These are phyloP conservation scores for Cydia strobilella DNA, from an alignment of 1,140 invertebrate species.

Conservation along the genomic window DNA sequence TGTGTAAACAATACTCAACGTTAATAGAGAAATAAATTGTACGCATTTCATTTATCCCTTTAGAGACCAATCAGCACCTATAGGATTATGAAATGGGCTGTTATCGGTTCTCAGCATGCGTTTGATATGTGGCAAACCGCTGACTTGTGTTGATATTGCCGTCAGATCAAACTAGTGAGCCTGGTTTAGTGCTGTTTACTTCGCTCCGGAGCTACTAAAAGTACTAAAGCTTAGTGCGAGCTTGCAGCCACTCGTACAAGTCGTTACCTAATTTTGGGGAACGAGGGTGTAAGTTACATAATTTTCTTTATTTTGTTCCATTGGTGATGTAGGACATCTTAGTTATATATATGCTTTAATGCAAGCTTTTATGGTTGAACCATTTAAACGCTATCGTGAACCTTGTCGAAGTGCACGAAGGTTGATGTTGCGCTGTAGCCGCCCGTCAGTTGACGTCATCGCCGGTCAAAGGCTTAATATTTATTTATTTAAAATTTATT, in stretches of 20 bases:
- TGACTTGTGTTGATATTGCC: constrained; percentile 51
- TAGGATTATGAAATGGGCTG: constrained; percentile 51
- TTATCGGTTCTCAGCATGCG: constrained; percentile 56
- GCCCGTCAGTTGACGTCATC: too few species aligned
- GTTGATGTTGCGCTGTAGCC: too few species aligned
- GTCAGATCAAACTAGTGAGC: constrained; percentile 46
- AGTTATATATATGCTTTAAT: neutral
- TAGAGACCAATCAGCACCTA: constrained; percentile 63
- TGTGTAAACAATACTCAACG: constrained; percentile 74
- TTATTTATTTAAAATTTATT: too few species aligned
- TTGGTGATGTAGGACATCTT: neutral
- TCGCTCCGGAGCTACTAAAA: neutral
- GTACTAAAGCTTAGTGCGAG: constrained; percentile 17
- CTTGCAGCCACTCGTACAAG: constrained; percentile 1
- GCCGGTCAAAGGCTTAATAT: too few species aligned
- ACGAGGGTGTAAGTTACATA: neutral
- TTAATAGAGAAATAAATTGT: constrained; percentile 79
- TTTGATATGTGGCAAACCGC: constrained; percentile 45
- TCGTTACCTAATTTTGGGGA: constrained; percentile 11
- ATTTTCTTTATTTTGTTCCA: neutral
- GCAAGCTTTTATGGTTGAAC: neutral
- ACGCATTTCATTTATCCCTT: constrained; percentile 70
- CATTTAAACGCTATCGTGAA: too few species aligned
- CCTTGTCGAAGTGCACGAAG: too few species aligned
- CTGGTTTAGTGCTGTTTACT: constrained; percentile 27